A percentile compares a stretch with the other conserved stretches of the same genome.
Conservation (phyloP, 2,797 vertebrate genomes). For the Falco cherrug region DNA sequence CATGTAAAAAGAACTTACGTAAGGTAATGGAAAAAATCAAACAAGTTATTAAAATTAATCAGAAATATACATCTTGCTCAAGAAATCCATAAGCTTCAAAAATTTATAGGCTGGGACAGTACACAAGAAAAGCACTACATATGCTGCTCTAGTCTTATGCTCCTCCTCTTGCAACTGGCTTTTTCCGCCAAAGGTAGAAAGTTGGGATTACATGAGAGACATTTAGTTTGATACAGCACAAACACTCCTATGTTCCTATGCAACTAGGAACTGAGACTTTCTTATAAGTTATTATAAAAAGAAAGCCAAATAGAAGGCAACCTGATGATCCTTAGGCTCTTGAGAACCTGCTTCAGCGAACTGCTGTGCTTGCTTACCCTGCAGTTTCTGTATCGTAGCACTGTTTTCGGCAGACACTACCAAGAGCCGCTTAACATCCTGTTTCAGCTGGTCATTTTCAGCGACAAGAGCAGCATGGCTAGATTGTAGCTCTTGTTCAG, state of each 20-base stretch:
- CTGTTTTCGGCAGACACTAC: background rate
- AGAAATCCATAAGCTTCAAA: background rate
- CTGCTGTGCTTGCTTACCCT: constrained; percentile 52
- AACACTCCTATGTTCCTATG: background rate
- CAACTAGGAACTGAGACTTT: background rate
- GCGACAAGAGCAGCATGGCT: constrained; percentile 9
- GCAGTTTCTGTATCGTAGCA: background rate
- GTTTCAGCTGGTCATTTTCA: constrained; percentile 77
- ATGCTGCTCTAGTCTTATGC: background rate
- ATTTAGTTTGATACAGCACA: background rate
- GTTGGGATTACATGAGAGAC: rapidly evolving
- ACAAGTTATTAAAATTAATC: background rate
- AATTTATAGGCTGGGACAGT: background rate
- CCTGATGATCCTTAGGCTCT: background rate
- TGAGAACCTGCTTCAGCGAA: background rate
- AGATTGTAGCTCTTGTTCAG: constrained; percentile 39
- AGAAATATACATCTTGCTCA: background rate
- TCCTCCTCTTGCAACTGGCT: background rate
- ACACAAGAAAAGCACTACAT: background rate
- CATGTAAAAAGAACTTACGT: background rate
- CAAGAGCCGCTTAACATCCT: constrained; percentile 46
- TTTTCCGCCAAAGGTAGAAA: background rate
- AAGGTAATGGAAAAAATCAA: background rate
- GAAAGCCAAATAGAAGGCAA: background rate
- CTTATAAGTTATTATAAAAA: background rate